Evolutionary conservation across 2,113 vertebrate genomes (phyloP), one percentile per base, ranked within the genome.

Genomic region (Dinomys branickii): DNA sequence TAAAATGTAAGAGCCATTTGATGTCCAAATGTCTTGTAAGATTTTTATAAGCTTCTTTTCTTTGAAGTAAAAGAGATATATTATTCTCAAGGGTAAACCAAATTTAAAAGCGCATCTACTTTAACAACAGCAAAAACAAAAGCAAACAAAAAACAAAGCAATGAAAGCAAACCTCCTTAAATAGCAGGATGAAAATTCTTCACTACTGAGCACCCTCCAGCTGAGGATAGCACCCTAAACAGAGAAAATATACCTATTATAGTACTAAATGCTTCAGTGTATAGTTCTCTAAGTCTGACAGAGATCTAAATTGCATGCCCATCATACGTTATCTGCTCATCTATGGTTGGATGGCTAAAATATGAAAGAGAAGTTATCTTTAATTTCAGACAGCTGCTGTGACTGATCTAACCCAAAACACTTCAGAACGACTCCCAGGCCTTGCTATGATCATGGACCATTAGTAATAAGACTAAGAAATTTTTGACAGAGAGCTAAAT

Each of bases 41-140:
- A 92, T 71, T 92, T 97, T 88, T 85, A 54, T 69, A 90, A 85
- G 83, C 35, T 67, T 92, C 65, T 35, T 82, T 81, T 94, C 91
- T 89, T 96, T 97, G 38, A 96, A 96, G 89, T 7, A 30, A 90
- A 93, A 80, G 88, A 59, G 3, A 86, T 69, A 10, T 82, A 38
- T 82, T 93, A 78, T 78, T 88, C 20, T 61, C 84, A 85, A 90
- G 56, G 83, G 19, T 84, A 94, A 75, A 63, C 22, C 38, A 94
- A 95, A 78, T 71, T 84, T 93, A 80, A 93, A 63, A 50, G 28
- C 44, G 71, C 16, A 67, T 67, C 50, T 95, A 88, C 65, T 94
- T 94, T 78, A 83, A 83, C 17, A 88, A 71, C 35, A 63, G 12
- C 44, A 90, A 75, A 61, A 56, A 83, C 47, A 75, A 50, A 44